Conservation (phyloP, 2,113 vertebrate genomes). For the Eublepharis macularius region DNA sequence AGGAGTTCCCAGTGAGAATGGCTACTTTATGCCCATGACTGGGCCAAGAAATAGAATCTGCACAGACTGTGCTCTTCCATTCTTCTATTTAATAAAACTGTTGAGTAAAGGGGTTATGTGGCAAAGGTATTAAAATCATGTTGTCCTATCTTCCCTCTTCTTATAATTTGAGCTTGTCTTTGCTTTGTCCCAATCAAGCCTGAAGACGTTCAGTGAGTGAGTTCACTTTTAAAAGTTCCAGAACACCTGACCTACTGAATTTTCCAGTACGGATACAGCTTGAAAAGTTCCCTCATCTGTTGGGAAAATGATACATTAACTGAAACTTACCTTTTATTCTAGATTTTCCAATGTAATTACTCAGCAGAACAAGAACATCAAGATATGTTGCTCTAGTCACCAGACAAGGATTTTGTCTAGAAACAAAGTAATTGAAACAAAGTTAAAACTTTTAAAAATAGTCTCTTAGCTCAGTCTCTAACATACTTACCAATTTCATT, state of each 20-base stretch:
- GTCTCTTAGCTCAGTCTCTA: background rate
- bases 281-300: background rate
- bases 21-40: background rate
- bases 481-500: background rate
- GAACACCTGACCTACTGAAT: background rate
- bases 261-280: background rate
- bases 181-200: background rate
- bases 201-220: background rate
- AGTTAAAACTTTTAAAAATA: conserved; percentile 1
- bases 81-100: background rate
- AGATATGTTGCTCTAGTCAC: conserved; percentile 90
- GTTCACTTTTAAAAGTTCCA: background rate
- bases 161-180: background rate
- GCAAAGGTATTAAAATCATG: background rate
- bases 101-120: background rate
- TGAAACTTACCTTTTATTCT: conserved; percentile 60
- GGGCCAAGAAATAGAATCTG: background rate
- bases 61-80: background rate
- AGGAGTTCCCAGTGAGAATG: background rate
- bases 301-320: conserved; percentile 10
- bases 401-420: conserved; percentile 85
- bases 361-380: conserved; percentile 83
- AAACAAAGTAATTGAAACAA: conserved; percentile 52
- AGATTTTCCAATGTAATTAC: conserved; percentile 64
- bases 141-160: background rate